Base-by-base conservation (phyloP, 2,113 vertebrate genomes). In the Orcinus orca region DNA sequence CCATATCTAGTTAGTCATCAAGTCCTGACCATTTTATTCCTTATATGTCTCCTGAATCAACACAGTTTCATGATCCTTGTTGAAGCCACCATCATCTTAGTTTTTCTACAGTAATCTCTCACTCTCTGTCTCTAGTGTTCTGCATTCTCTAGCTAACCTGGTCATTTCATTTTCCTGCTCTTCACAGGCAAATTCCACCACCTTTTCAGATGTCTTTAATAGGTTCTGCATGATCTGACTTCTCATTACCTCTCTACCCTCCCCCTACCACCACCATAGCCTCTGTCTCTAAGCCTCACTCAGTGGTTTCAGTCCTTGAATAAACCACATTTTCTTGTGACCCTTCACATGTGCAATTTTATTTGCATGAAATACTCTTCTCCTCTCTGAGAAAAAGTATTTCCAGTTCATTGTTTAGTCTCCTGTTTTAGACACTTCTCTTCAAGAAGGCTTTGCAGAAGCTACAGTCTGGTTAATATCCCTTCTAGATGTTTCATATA, bases 401-500 rank as follows among this genome's bases (percentile, higher is more conserved):
- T 58, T 93, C 25, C 20, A 95, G 36, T 89, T 88, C 38, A 68
- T 88, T 53, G 44, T 73, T 85, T 76, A 90, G 44, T 70, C 31
- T 63, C 67, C 17, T 76, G 17, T 73, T 92, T 92, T 92, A 87
- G 38, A 92, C 36, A 91, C 20, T 73, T 89, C 23, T 58, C 31
- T 88, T 53, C n/a, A 96, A 65, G 38, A 77, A 95, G 17, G 26
- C 44, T 68, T 92, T 77, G 11, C 33, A 77, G 73, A 70, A 94
- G 82, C n/a, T 47, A 21, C 31, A 44, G 2, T 91, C 17, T 79
- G 70, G 47, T 74, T 86, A n/a, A 11, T 90, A 21, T 67, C 26
- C 29, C 36, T 93, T 92, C 58, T 90, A 50, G 18, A 41, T 76
- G 50, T 76, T 93, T 97, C 63, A 41, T 95, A 33, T 77, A 36